Evolutionary conservation across 2,113 vertebrate genomes (phyloP).

Genomic region (Aramus guarauna): DNA sequence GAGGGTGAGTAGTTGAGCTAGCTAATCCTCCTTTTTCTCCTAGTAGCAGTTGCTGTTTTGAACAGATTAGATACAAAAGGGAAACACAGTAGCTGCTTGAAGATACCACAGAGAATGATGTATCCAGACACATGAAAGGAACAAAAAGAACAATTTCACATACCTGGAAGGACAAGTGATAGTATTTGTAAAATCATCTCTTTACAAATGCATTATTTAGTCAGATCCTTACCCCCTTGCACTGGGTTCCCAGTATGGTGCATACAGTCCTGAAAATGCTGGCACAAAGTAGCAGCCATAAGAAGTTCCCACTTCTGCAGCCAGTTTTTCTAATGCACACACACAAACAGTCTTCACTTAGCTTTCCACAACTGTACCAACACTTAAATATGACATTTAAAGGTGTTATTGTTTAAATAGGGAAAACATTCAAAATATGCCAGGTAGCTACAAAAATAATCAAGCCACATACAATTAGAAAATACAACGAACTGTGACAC

Average conservation of each 20-base stretch:
- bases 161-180: neutral
- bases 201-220: neutral
- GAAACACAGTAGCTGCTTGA: neutral
- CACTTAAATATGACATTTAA: neutral
- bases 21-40: neutral
- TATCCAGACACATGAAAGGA: neutral
- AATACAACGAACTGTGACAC: neutral
- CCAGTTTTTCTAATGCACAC: slow-evolving; percentile 85
- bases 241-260: slow-evolving; percentile 97
- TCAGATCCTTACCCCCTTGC: slow-evolving; percentile 88
- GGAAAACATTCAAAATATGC: neutral
- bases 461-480: neutral
- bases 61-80: neutral
- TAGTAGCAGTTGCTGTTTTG: neutral
- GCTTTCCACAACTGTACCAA: neutral
- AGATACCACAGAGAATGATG: neutral
- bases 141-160: neutral
- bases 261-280: slow-evolving; percentile 96
- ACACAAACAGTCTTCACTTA: slow-evolving; percentile 7
- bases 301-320: slow-evolving; percentile 88
- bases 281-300: slow-evolving; percentile 98
- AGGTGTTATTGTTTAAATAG: neutral
- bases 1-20: neutral
- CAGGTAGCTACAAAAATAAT: neutral
- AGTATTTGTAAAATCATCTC: neutral